Evolutionary conservation across 2,113 vertebrate species (phyloP), one percentile per base, ranked within the genome.

Genomic region (Sialia sialis): DNA sequence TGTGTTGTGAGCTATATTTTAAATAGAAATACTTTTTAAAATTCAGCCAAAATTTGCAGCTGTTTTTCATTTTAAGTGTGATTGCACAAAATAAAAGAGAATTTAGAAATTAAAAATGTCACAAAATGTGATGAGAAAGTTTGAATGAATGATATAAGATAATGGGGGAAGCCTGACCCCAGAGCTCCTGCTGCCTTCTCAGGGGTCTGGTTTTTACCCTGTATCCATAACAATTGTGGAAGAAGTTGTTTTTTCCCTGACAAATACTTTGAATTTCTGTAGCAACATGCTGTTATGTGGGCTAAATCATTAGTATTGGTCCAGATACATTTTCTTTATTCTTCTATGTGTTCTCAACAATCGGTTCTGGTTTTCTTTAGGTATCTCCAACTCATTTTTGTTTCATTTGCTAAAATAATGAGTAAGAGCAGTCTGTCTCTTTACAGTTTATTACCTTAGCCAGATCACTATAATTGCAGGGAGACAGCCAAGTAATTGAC

Each of bases 81-180:
- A 55, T 41, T 4, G 1, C 20, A 27, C 6, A 72, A 48, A 74
- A 89, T 60, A 82, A 87, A 83, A n/a, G 59, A 84, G 12, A 87
- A 92, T 67, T 94, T 90, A 32, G 51, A 91, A 87, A 92, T 90
- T 56, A 36, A 96, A 91, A 91, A 43, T 92, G 16, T 60, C 41
- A 84, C 32, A 75, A 92, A 87, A 85, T 36, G 2, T 38, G 29
- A 54, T 79, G 32, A 67, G 41, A 78, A 78, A 29, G 1, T 54
- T 83, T 87, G 29, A 69, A 18, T 46, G 16, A 87, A 76, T 75
- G 11, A 49, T 30, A 39, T 22, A n/a, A 86, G 5, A 25, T 70
- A 82, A 38, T 39, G n/a, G 20, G 38, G 26, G 7, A 75, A 36
- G 34, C 16, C 32, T 74, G 46, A 51, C 49, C 22, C 22, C 36